Percentiles rank a stretch among this genome's conserved stretches.
Evolutionary conservation across 1,140 invertebrate species (phyloP).

Genomic region (Alviniconcha marisindica): DNA sequence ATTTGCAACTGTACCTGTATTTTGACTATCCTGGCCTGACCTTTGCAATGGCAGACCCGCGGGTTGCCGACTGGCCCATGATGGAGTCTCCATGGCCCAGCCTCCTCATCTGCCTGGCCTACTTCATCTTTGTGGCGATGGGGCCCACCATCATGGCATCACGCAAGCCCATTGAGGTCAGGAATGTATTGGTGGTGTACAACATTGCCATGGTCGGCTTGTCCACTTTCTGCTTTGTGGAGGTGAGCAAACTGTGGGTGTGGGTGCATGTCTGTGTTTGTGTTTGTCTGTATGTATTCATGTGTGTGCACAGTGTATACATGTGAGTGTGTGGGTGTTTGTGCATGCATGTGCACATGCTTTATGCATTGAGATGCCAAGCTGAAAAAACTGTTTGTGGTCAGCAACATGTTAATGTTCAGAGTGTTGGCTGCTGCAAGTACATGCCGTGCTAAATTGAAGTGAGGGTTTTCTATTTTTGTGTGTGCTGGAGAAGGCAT

Average conservation of each 20-base stretch:
- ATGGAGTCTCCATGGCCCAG: slow-evolving; percentile 77
- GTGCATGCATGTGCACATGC: neutral
- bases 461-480: too few species aligned
- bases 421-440: too few species aligned
- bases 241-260: slow-evolving; percentile 62
- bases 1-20: too few species aligned
- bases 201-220: slow-evolving; percentile 76
- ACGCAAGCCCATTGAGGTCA: slow-evolving; percentile 74
- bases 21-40: too few species aligned
- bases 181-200: slow-evolving; percentile 73
- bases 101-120: slow-evolving; percentile 75
- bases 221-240: slow-evolving; percentile 74
- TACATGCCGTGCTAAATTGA: too few species aligned
- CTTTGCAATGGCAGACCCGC: slow-evolving; percentile 75
- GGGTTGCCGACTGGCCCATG: slow-evolving; percentile 77
- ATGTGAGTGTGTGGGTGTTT: neutral
- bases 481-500: too few species aligned
- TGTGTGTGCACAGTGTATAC: neutral
- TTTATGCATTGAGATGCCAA: too few species aligned
- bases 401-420: too few species aligned
- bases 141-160: slow-evolving; percentile 76
- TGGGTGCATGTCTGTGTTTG: neutral
- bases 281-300: neutral
- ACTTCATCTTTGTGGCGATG: slow-evolving; percentile 74
- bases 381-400: too few species aligned